Base-by-base conservation (phyloP, 2,888 invertebrate species). In the Amphipyra berbera region DNA sequence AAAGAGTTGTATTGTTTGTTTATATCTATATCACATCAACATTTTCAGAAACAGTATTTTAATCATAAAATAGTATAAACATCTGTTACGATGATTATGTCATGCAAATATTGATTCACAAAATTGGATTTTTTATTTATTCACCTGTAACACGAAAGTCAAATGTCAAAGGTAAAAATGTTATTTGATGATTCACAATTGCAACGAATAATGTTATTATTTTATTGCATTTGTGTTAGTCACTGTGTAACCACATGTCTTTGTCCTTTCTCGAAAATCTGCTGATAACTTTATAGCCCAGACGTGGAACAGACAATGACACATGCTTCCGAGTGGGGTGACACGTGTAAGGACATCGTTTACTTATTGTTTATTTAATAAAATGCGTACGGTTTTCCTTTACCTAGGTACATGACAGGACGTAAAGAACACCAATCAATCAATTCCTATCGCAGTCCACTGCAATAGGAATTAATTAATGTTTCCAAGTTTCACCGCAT, bases 181-280 rank as follows among this genome's bases (percentile, higher is more conserved):
- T 37, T 53, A 57, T 59, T 47, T 54, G 48, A 75, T 90, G 90
- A 90, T 79, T 90, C 89, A 90, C 70, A 73, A 68, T 76, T 68
- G 65, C 53, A 63, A 62, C 59, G 27, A 82, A 80, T 68, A 78
- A 79, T 73, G 81, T 80, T 76, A 82, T 81, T 82, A 83, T 83
- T 87, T 80, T 84, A 82, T 83, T 81, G 73, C 71, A 62, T 75
- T 82, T 68, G 72, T 59, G 71, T 90, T 90, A 90, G 88, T 90
- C 90, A 90, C 69, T 76, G 61, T 68, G 65, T 67, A 87, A 91
- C 90, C 91, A 78, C 90, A 82, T 86, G 88, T 81, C 88, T 89
- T 90, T 90, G 91, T 90, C 88, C 87, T 88, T 90, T 89, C 85
- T 88, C 77, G 84, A 73, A 88, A 88, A 88, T 82, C 74, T 68